Base-by-base conservation (phyloP, 1,140 invertebrate genomes). In the Centruroides vittatus region DNA sequence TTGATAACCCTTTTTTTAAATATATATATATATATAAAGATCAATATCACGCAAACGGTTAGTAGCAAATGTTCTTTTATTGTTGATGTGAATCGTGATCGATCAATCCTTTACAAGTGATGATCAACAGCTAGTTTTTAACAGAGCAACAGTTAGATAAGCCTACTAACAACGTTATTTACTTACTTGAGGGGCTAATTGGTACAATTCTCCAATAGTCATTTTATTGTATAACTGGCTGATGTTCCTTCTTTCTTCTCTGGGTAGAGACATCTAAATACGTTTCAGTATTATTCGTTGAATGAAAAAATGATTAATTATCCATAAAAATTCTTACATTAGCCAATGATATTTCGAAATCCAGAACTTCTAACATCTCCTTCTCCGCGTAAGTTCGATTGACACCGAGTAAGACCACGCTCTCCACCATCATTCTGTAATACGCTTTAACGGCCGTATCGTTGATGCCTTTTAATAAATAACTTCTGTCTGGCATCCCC, bases 331-430 rank as follows among this genome's bases (percentile, higher is more conserved):
- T 62, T 78, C 81, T 84, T 79, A 93, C 89, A 72, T 94, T 93
- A n/a, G 92, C 92, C 49, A 99, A 77, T 64, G 84, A 79, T n/a
- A 91, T 91, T 79, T 99, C 94, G 69, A 98, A 97, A 13, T 87
- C 76, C 3, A 98, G 76, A 0, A 92, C 89, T 56, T 89, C 84
- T 34, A 78, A 80, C 51, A 98, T 78, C 69, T 96, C 88, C 7
- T 76, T 73, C 59, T 96, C 72, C 1, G 91, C 92, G 12, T 71
- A 71, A 0, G 75, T 70, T 62, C 76, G 80, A 34, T 93, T 76
- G 5, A 89, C 88, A 12, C 94, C 94, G 47, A 98, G 80, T 3
- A 94, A 78, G 0, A 85, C 81, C 1, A 93, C 88, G 55, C 96
- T 85, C 65, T 91, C 87, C 0, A 76, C 72, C 75, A 80, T 78